Percentiles rank a stretch among this genome's conserved stretches.
These are phyloP conservation scores for Pedetes capensis DNA, from an alignment of 2,113 vertebrate genomes.

Conservation along the genomic window DNA sequence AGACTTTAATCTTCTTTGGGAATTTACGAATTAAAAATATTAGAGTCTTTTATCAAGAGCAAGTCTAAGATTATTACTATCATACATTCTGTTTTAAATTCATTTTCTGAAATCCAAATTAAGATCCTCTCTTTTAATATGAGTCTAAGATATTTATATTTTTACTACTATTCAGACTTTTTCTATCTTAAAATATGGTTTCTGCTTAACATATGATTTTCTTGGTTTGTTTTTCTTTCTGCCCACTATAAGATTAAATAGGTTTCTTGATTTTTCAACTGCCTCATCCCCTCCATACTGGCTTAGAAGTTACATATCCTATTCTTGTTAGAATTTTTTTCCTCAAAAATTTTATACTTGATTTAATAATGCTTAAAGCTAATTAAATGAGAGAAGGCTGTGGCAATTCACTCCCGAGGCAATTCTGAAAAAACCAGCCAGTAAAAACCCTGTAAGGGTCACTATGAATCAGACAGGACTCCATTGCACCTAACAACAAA, in stretches of 20 bases:
- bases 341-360: neutral
- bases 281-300: neutral
- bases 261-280: neutral
- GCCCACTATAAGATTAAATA: neutral
- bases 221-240: neutral
- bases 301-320: neutral
- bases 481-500: too few relatives aligned
- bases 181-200: neutral
- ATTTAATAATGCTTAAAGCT: neutral
- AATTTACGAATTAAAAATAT: neutral
- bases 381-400: too few relatives aligned
- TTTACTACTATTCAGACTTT: too few relatives aligned
- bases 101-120: too few relatives aligned
- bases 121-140: too few relatives aligned
- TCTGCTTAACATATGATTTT: neutral
- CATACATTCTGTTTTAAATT: too few relatives aligned
- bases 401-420: too few relatives aligned
- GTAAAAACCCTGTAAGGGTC: too few relatives aligned
- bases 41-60: neutral
- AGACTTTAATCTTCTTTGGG: neutral
- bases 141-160: too few relatives aligned
- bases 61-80: too few relatives aligned
- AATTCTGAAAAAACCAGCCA: too few relatives aligned
- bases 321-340: neutral
- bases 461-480: too few relatives aligned